Evolutionary conservation across 2,113 vertebrate genomes (phyloP).

Genomic region (Xiphophorus hellerii): DNA sequence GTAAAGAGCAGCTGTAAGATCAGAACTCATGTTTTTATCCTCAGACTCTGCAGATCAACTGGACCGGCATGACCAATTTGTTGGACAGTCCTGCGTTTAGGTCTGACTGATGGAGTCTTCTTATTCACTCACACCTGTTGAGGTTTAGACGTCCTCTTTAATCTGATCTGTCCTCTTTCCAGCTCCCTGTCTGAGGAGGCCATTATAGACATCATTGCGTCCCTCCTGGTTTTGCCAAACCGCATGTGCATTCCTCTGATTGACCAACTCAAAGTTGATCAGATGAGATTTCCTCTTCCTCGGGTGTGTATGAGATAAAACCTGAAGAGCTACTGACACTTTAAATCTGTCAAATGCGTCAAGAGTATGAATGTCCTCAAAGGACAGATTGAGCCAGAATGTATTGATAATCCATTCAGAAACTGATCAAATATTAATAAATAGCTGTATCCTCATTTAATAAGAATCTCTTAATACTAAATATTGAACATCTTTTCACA

Average conservation of each 20-base stretch:
- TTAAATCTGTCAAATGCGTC: neutral
- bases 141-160: neutral
- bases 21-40: neutral
- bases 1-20: neutral
- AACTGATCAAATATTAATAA: too few relatives aligned
- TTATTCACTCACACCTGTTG: neutral
- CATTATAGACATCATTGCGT: conserved; percentile 89
- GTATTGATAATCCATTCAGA: too few relatives aligned
- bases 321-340: neutral
- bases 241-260: conserved; percentile 92
- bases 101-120: conserved; percentile 65
- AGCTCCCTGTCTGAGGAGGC: conserved; percentile 88
- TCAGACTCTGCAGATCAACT: conserved; percentile 88
- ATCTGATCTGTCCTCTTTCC: conserved; percentile 16
- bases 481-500: too few relatives aligned
- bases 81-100: conserved; percentile 90
- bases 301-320: conserved; percentile 79
- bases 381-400: too few relatives aligned
- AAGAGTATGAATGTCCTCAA: too few relatives aligned
- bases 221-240: conserved; percentile 93
- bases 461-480: too few relatives aligned
- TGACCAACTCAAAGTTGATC: conserved; percentile 89
- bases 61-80: conserved; percentile 94
- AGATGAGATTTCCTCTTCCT: conserved; percentile 91
- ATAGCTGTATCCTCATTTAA: too few relatives aligned